Evolutionary conservation across 2,797 vertebrate genomes (phyloP), one percentile per base, ranked within the genome.

Genomic region (Notolepis coatsorum): DNA sequence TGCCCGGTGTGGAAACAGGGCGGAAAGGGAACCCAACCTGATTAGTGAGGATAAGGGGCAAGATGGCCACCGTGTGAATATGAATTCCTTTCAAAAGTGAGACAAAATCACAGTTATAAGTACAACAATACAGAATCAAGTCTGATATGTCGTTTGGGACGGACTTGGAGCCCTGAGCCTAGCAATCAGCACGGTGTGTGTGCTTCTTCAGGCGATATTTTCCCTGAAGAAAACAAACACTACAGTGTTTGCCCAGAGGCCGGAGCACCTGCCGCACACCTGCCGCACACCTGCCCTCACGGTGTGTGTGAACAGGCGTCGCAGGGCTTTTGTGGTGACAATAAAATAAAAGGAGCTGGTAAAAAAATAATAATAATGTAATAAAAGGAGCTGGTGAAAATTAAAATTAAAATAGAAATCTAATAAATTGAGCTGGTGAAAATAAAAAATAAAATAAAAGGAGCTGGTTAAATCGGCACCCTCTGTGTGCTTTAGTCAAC

Each of bases 181-280:
- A n/a, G 69, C 75, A 73, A 78, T 82, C 73, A 63, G 75, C 82
- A 65, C 63, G 15, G 48, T 71, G 74, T 82, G 84, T 75, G 81
- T 75, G 48, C 84, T 89, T 85, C 80, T 87, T 87, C 90, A 79
- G 84, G 54, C 63, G 66, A 84, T 86, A 83, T 91, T 92, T 89
- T 84, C 82, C 70, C 81, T 79, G 77, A 84, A 73, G 81, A 91
- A 89, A 88, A 92, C 92, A 93, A 94, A 93, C 92, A 93, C 73
- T n/a, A 43, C 72, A 28, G 60, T 96, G 93, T 96, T 96, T 95
- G 89, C 90, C 75, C 83, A 94, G 82, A 89, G 90, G 90, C 87
- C 82, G 83, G 78, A 90, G 88, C 95, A 95, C 93, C 94, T 95
- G 94, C 90, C 88, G 80, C 87, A 89, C 94, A 95, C 93, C 95